phyloP scores from a whole-genome alignment of 1,140 invertebrate species.

The Trissolcus basalis region DNA sequence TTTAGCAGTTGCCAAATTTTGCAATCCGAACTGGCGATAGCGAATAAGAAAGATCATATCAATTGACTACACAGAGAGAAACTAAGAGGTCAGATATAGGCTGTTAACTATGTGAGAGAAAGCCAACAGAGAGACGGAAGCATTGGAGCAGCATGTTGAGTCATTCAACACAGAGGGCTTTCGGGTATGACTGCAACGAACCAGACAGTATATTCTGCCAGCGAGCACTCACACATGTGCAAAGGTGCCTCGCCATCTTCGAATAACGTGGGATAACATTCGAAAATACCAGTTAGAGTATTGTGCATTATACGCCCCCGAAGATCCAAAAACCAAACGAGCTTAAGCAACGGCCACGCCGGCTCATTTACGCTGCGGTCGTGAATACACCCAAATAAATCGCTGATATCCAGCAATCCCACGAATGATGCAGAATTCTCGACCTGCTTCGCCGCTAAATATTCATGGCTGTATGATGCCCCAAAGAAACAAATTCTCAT shows the following conservation, averaged over 20 bases:
- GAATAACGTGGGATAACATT: not conserved
- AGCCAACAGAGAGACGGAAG: not conserved
- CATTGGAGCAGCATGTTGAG: not conserved
- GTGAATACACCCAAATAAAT: too few species aligned
- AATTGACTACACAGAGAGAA: not conserved
- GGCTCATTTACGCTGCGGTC: too few species aligned
- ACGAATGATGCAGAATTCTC: too few species aligned
- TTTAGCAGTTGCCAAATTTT: not conserved
- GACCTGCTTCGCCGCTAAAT: too few species aligned
- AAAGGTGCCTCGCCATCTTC: not conserved
- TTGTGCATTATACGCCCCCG: too few species aligned
- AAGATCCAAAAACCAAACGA: not conserved
- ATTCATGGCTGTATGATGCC: too few species aligned
- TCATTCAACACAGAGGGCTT: constrained; percentile 2
- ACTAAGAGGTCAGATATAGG: not conserved
- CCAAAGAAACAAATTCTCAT: too few species aligned
- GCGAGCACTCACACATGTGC: not conserved
- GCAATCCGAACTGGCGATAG: not conserved
- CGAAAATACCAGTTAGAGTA: not conserved
- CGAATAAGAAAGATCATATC: not conserved
- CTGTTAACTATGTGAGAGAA: constrained; percentile 1
- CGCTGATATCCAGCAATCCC: too few species aligned
- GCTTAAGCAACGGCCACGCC: not conserved
- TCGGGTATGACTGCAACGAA: not conserved
- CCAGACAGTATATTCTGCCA: not conserved